A percentile compares a stretch with the other conserved stretches of the same genome.
phyloP scores from a whole-genome alignment of 2,888 invertebrate species.

The Rotaria socialis region DNA sequence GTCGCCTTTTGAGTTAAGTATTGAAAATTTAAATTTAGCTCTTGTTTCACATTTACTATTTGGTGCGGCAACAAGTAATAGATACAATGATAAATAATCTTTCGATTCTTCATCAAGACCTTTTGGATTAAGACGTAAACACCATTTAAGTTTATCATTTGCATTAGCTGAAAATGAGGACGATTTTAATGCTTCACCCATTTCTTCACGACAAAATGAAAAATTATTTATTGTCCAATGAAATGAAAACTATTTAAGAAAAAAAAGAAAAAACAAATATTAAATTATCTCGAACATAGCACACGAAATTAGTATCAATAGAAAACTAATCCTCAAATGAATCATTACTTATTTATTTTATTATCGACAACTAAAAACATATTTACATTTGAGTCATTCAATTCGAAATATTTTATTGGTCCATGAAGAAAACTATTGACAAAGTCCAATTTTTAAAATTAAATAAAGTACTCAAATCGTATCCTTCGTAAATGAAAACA shows the following conservation, averaged over 20 bases:
- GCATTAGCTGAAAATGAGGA: slow-evolving; percentile 98
- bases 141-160: slow-evolving; percentile 99
- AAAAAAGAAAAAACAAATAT: not conserved
- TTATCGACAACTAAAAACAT: not conserved
- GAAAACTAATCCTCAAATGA: too few species aligned
- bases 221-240: slow-evolving; percentile 99
- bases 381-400: not conserved
- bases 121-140: slow-evolving; percentile 98
- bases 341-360: not conserved
- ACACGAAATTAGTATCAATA: too few species aligned
- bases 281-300: too few species aligned
- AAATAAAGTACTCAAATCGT: too few species aligned
- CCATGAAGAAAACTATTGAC: not conserved
- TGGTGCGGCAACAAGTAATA: slow-evolving; percentile 79
- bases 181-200: slow-evolving; percentile 99
- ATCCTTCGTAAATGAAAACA: too few species aligned
- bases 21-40: slow-evolving; percentile 99
- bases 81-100: slow-evolving; percentile 97
- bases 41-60: slow-evolving; percentile 95
- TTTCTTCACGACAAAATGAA: slow-evolving; percentile 99
- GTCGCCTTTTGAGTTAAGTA: slow-evolving; percentile 98
- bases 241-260: slow-evolving; percentile 86
- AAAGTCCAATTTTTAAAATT: too few species aligned
- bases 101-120: slow-evolving; percentile 99
- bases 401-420: not conserved